These are phyloP conservation scores for Paralvinella palmiformis DNA, from an alignment of 1,140 invertebrate species.

Conservation along the genomic window DNA sequence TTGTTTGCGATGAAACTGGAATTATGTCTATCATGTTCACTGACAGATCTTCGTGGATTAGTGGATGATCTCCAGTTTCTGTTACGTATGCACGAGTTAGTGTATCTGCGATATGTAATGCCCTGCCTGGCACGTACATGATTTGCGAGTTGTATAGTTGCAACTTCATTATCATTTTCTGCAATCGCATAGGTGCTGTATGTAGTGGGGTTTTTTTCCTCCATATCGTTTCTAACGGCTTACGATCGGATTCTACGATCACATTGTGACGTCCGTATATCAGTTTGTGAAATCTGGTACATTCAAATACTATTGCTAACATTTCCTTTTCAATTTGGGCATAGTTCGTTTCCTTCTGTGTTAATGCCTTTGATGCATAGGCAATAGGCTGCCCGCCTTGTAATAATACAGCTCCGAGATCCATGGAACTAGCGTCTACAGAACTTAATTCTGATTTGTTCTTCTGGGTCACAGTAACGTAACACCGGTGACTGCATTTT, in stretches of 20 bases:
- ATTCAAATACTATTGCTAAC: constrained; percentile 50
- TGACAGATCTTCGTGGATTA: too few species aligned
- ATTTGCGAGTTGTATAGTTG: constrained; percentile 45
- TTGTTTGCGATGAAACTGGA: too few species aligned
- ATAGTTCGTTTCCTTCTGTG: constrained; percentile 47
- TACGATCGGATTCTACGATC: constrained; percentile 36
- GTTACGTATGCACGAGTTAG: neutral
- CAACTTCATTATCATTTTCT: constrained; percentile 50
- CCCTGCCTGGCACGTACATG: neutral
- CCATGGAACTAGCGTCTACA: too few species aligned
- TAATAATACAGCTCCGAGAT: constrained; percentile 46
- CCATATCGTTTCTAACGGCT: constrained; percentile 44
- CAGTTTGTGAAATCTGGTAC: constrained; percentile 45
- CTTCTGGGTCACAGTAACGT: too few species aligned
- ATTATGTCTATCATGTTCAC: too few species aligned
- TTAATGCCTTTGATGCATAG: constrained; percentile 48
- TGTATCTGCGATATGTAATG: constrained; percentile 1
- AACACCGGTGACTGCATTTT: too few species aligned
- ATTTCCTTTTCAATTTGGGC: constrained; percentile 52
- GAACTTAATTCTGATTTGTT: too few species aligned
- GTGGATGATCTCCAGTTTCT: too few species aligned
- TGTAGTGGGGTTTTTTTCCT: constrained; percentile 47
- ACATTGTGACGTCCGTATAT: constrained; percentile 37
- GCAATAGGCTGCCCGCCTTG: constrained; percentile 49
- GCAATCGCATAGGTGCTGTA: constrained; percentile 42